These are phyloP conservation scores for Rhynchopsitta pachyrhyncha DNA, from an alignment of 2,113 vertebrate genomes.

Conservation along the genomic window DNA sequence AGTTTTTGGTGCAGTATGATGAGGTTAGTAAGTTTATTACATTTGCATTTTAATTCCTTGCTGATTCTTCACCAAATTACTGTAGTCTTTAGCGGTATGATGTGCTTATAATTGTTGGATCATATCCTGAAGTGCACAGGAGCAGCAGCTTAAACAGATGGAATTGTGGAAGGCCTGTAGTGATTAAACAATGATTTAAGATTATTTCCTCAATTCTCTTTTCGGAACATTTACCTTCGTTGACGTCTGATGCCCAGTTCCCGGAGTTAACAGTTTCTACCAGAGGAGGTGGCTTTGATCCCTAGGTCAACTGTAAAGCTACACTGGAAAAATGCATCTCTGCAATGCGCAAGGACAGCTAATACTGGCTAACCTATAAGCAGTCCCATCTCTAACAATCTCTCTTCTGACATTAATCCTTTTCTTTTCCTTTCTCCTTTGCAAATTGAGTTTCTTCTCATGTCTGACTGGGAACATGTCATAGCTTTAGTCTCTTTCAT, in stretches of 20 bases:
- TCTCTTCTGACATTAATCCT: not conserved
- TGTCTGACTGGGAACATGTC: not conserved
- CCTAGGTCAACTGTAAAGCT: not conserved
- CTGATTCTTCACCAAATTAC: constrained; percentile 10
- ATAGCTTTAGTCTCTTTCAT: not conserved
- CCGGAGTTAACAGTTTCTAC: not conserved
- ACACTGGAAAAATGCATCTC: not conserved
- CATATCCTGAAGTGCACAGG: not conserved
- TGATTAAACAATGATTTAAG: not conserved
- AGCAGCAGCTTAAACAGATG: not conserved
- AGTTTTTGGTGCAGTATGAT: not conserved
- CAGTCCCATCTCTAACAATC: not conserved
- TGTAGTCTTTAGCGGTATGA: not conserved
- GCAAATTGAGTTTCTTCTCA: not conserved
- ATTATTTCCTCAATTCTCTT: not conserved
- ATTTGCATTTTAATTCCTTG: not conserved
- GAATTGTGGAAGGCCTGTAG: not conserved
- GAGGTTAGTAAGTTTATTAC: not conserved
- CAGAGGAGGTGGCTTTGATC: not conserved
- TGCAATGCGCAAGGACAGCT: not conserved
- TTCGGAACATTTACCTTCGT: not conserved
- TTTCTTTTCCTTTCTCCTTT: not conserved
- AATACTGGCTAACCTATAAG: not conserved
- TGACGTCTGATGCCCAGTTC: not conserved
- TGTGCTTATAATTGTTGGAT: not conserved